Conservation (phyloP, 2,113 vertebrate genomes). For the Abramis brama region DNA sequence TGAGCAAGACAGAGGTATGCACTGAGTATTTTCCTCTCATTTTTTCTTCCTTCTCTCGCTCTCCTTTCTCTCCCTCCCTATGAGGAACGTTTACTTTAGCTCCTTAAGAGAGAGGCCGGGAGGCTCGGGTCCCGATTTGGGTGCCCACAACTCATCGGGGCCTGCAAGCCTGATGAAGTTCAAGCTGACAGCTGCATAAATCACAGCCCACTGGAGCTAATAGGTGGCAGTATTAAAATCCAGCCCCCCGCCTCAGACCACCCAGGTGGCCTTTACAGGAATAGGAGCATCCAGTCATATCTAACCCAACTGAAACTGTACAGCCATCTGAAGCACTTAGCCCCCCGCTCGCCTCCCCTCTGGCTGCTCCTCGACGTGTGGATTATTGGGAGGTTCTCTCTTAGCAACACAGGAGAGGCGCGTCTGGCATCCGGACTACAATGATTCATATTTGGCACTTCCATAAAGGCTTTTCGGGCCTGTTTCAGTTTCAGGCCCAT, state of each 20-base stretch:
- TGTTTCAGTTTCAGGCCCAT: slow-evolving; percentile 64
- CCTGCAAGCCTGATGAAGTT: slow-evolving; percentile 76
- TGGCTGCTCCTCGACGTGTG: slow-evolving; percentile 47
- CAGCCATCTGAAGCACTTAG: slow-evolving; percentile 66
- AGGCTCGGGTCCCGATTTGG: slow-evolving; percentile 62
- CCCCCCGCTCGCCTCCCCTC: slow-evolving; percentile 53
- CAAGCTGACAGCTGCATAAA: slow-evolving; percentile 79
- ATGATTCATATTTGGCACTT: slow-evolving; percentile 83
- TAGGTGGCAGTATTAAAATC: slow-evolving; percentile 78
- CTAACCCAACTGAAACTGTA: slow-evolving; percentile 69
- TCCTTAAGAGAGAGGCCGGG: slow-evolving; percentile 63
- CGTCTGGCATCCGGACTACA: slow-evolving; percentile 72
- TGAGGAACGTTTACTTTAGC: slow-evolving; percentile 71
- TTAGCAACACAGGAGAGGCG: slow-evolving; percentile 80
- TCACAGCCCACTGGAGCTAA: slow-evolving; percentile 74
- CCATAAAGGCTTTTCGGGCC: slow-evolving; percentile 71
- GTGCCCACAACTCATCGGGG: slow-evolving; percentile 75
- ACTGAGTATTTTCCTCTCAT: slow-evolving; percentile 46
- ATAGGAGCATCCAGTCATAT: slow-evolving; percentile 76
- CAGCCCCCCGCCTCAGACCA: slow-evolving; percentile 67
- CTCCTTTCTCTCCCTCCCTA: slow-evolving; percentile 45
- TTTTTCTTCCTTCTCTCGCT: slow-evolving; percentile 53
- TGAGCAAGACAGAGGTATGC: slow-evolving; percentile 52
- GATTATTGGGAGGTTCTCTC: slow-evolving; percentile 53
- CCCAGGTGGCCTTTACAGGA: slow-evolving; percentile 72